A percentile compares a stretch with the other conserved stretches of the same genome.
Conservation (phyloP, 1,140 invertebrate genomes). For the Bombus waltoni region DNA sequence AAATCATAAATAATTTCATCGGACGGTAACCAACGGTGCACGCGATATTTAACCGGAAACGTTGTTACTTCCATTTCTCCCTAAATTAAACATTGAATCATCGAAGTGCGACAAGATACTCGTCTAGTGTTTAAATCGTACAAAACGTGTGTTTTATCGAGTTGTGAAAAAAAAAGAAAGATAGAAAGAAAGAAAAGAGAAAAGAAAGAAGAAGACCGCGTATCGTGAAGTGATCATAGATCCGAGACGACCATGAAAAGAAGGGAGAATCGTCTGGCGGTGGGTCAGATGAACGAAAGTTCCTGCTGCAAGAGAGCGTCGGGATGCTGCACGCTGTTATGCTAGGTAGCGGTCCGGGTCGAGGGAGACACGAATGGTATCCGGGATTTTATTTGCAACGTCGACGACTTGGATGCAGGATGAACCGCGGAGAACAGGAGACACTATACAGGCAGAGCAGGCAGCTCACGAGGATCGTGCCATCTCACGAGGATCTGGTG, state of each 20-base stretch:
- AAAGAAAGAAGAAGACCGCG: background rate
- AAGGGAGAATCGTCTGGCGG: constrained; percentile 9
- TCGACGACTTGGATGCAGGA: constrained; percentile 77
- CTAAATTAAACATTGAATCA: background rate
- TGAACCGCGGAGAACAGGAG: constrained; percentile 86
- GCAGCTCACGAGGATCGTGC: constrained; percentile 81
- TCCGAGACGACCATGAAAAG: constrained; percentile 55
- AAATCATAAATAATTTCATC: background rate
- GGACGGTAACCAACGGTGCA: background rate
- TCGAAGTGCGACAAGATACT: background rate
- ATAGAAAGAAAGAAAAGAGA: background rate
- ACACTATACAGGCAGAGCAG: constrained; percentile 85
- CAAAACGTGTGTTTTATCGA: background rate
- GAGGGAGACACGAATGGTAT: constrained; percentile 74
- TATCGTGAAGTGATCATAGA: constrained; percentile 18
- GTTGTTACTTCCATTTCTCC: background rate
- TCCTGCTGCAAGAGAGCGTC: constrained; percentile 46
- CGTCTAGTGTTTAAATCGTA: background rate
- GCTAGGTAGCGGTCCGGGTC: constrained; percentile 73
- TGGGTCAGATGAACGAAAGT: constrained; percentile 29
- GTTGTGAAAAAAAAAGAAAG: background rate
- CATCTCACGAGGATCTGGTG: constrained; percentile 83
- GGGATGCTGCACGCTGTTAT: constrained; percentile 76
- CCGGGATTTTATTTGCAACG: constrained; percentile 70
- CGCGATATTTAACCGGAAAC: background rate